A percentile compares a stretch with the other conserved stretches of the same genome.
phyloP scores from a whole-genome alignment of 1,140 invertebrate genomes.

The Tenebrio molitor region DNA sequence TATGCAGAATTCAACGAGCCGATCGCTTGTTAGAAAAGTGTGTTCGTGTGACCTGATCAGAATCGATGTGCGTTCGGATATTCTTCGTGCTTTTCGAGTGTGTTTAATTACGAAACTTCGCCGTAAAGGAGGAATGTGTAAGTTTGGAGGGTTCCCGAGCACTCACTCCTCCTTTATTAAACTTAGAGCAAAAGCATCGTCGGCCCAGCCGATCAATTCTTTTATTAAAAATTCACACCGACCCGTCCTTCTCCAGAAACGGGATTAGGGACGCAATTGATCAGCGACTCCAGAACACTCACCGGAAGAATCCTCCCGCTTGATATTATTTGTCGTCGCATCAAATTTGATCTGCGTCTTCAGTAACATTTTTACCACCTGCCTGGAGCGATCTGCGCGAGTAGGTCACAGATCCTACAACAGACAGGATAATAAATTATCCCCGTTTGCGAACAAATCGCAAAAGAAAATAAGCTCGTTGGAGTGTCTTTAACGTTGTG shows the following conservation, averaged over 20 bases:
- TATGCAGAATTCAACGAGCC: slow-evolving; percentile 14
- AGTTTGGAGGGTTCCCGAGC: neutral
- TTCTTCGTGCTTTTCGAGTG: neutral
- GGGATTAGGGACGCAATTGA: neutral
- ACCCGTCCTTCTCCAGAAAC: neutral
- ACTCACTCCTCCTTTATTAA: neutral
- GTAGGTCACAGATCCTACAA: no score
- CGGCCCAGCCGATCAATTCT: neutral
- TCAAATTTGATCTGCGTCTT: neutral
- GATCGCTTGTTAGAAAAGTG: slow-evolving; percentile 12
- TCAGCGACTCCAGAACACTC: no score
- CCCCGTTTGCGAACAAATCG: neutral
- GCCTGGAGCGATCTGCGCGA: neutral
- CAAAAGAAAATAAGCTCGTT: neutral
- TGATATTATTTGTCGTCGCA: neutral
- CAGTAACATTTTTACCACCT: slow-evolving; percentile 2
- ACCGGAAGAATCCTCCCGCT: neutral
- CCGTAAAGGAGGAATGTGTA: neutral
- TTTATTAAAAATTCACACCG: slow-evolving; percentile 1
- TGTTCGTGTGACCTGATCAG: neutral
- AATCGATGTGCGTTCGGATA: slow-evolving; percentile 10
- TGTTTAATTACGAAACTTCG: slow-evolving; percentile 31
- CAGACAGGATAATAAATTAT: neutral
- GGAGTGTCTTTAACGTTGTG: neutral
- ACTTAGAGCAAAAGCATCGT: slow-evolving; percentile 1